Evolutionary conservation across 1,140 invertebrate genomes (phyloP), one percentile per base, ranked within the genome.

Genomic region (Bombus cullumanus): DNA sequence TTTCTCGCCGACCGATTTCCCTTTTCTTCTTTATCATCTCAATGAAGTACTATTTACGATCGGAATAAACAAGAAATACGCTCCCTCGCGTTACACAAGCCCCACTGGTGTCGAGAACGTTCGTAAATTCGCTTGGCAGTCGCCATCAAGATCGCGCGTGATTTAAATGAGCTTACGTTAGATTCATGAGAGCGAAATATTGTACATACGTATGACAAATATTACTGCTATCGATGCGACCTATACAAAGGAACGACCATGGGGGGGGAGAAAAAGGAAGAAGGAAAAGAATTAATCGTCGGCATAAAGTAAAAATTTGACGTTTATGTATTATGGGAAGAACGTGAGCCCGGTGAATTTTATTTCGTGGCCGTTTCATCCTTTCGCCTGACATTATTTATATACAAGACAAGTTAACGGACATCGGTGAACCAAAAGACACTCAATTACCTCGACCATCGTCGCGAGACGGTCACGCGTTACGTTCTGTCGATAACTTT

Each of bases 261-360:
- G 47, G 22, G 34, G 22, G 34, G 25, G 3, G 1, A 18, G 6
- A 39, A 28, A 25, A 28, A 13, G 43, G 3, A 6, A 28, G 12
- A n/a, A 34, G 53, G 12, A 31, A 18, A 41, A 43, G 37, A 75
- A 75, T 74, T 81, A 86, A 81, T 81, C 69, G 78, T 15, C 25
- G 34, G 25, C 79, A 76, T 86, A 86, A 86, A 86, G 39, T 86
- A 82, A 69, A 74, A 86, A 75, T 76, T 69, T 81, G 79, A 86
- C 84, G 57, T 82, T 82, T 75, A 53, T 53, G 47, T 53, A 80
- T 81, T 73, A 59, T 66, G 25, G 59, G 72, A 82, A 75, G 57
- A 57, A 62, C 43, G 43, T 53, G 59, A 31, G 15, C 39, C 0
- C 34, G 8, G 22, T 12, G 47, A 31, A 41, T 81, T 81, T 81